Evolutionary conservation across 2,888 invertebrate genomes (phyloP).

Genomic region (Plutella xylostella): DNA sequence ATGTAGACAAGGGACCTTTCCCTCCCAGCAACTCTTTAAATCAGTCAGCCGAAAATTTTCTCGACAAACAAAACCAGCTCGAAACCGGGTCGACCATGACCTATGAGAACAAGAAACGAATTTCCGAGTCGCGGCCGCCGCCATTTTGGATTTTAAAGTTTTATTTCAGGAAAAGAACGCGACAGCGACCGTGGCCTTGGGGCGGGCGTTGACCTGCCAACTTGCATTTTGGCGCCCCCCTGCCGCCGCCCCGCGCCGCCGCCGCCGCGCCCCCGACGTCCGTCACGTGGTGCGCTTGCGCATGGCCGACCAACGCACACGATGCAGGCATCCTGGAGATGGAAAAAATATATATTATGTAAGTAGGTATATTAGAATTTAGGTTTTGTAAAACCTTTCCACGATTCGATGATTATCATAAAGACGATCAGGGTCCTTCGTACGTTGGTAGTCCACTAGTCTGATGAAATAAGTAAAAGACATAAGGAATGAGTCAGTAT

Average conservation of each 20-base stretch:
- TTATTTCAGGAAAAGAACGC: not conserved
- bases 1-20: too few species aligned
- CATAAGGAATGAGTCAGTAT: too few species aligned
- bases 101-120: not conserved
- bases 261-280: not conserved
- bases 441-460: too few species aligned
- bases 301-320: not conserved
- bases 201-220: not conserved
- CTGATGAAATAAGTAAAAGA: too few species aligned
- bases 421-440: too few species aligned
- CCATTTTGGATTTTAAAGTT: not conserved
- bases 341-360: too few species aligned
- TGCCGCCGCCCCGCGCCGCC: not conserved
- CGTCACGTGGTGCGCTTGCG: slow-evolving; percentile 3
- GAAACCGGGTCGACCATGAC: not conserved
- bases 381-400: not conserved
- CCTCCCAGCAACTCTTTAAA: too few species aligned
- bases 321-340: not conserved
- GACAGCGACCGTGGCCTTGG: slow-evolving; percentile 1
- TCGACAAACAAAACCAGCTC: too few species aligned
- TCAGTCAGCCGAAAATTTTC: too few species aligned
- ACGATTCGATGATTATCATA: too few species aligned
- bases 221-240: slow-evolving; percentile 7
- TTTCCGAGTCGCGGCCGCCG: not conserved
- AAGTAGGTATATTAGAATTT: too few species aligned